These are phyloP conservation scores for Deilephila porcellus DNA, from an alignment of 2,888 invertebrate species.

Conservation along the genomic window DNA sequence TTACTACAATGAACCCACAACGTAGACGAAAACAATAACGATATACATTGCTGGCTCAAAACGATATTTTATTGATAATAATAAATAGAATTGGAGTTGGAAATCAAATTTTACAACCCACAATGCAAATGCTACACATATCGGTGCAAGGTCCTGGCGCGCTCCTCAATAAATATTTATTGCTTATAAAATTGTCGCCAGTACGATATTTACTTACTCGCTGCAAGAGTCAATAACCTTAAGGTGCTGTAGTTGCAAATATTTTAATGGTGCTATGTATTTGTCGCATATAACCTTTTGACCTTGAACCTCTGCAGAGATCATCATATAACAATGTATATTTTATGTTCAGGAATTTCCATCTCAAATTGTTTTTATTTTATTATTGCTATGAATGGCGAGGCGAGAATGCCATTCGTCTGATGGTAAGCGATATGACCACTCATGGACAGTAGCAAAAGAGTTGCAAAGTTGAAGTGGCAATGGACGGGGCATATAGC, in stretches of 20 bases:
- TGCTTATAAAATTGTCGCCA: conserved; percentile 19
- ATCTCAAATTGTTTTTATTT: too few relatives aligned
- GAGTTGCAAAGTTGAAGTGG: too few relatives aligned
- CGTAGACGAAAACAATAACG: not conserved
- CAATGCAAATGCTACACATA: not conserved
- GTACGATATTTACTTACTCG: conserved; percentile 14
- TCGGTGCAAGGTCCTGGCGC: conserved; percentile 3
- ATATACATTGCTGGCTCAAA: not conserved
- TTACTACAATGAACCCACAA: not conserved
- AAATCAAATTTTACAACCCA: conserved; percentile 19
- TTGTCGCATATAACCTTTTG: not conserved
- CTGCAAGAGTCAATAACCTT: not conserved
- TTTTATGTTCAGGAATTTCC: too few relatives aligned
- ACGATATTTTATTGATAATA: conserved; percentile 1
- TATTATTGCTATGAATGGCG: too few relatives aligned
- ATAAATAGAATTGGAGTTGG: not conserved
- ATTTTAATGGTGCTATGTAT: not conserved
- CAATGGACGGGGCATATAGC: too few relatives aligned
- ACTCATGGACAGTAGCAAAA: too few relatives aligned
- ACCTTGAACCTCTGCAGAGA: too few relatives aligned
- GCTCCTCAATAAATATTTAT: conserved; percentile 19
- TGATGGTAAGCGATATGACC: too few relatives aligned
- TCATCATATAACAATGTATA: too few relatives aligned
- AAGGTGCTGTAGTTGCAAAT: not conserved
- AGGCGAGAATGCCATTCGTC: too few relatives aligned